Base-by-base conservation (phyloP, 2,113 vertebrate genomes). In the Toxotes jaculatrix region DNA sequence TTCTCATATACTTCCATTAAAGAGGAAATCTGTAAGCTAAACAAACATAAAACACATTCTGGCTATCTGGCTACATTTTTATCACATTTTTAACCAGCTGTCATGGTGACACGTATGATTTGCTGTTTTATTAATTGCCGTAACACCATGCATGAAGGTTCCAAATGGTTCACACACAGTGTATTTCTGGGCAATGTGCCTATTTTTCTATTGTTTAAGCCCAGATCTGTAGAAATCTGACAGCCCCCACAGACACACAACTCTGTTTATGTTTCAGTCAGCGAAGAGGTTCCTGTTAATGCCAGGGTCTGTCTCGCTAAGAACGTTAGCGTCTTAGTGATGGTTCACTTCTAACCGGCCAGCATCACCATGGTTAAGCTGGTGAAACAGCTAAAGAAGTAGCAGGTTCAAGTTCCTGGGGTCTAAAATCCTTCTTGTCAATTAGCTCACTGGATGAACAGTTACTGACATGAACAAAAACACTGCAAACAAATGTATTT, bases 321-420 rank as follows among this genome's bases (percentile, higher is more conserved):
- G 16, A 70, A 27, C 5, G 61, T 23, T 1, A 40, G 32, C 12
- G 42, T 36, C 45, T 38, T 11, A 55, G 19, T 12, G 55, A 51
- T 70, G 51, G 73, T 70, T 81, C 57, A 3, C 57, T 67, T 67
- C 74, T n/a, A 64, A 62, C 63, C 38, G n/a, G 65, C 23, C 14
- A 17, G 57, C 32, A 59, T 71, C 60, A 60, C 77, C 77, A 32
- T 56, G 57, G 64, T 32, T 2, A 49, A 49, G 47, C 47, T 49
- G 11, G 43, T 45, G 7, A 45, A 45, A 49, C 47, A 49, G 5
- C 47, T 49, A 7, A 13, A 16, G 43, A 12, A 45, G 43, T 3
- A 45, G 3, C 13, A 45, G 43, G 43, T 45, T 45, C 13, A 16
- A 45, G 13, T 13, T 3, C 42, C 3, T 12, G 10, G 3, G 42